Evolutionary conservation across 92 coral and sea anemone species (phyloP), one percentile per base, ranked within the genome.

Genomic region (Isaurus tuberculatus): DNA sequence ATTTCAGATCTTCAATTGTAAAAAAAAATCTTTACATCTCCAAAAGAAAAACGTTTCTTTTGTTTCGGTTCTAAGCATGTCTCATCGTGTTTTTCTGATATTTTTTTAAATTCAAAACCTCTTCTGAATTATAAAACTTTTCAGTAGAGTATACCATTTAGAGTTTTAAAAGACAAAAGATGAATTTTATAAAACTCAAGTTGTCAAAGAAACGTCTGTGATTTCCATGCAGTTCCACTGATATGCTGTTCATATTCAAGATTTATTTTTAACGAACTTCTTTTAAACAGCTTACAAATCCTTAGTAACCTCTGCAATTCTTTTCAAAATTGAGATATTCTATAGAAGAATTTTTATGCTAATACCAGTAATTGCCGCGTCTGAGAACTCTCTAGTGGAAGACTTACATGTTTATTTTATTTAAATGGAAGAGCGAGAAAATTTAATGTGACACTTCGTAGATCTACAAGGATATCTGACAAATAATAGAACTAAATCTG

Each of bases 291-390:
- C 40, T 37, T 33, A 8, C 27, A 34, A 36, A 60, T 77, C 82
- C 82, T 34, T 58, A 34, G 82, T 70, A 77, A 77, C 82, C 51
- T 36, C 13, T 34, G 34, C 82, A 77, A 44, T 58, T 86, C 85
- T 70, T 86, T 81, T 86, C n/a, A 84, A 89, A 88, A 75, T 86
- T 70, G 91, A 89, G 88, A 86, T 91, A 88, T 70, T 77, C 82
- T 77, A 86, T 87, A 79, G 83, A 81, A 88, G 84, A 91, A 81
- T 85, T 49, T 61, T 66, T 83, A 67, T 89, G 98, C 91, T 89
- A 93, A 93, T 92, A 89, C 30, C 49, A 80, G 80, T 91, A 93
- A 93, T 93, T 91, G 92, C 88, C 61, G 86, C 80, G 85, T 75
- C 90, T 86, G 64, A 74, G 95, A 83, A 83, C 80, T 70, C 83